Conservation (phyloP, 2,888 invertebrate genomes). For the Oscheius onirici region DNA sequence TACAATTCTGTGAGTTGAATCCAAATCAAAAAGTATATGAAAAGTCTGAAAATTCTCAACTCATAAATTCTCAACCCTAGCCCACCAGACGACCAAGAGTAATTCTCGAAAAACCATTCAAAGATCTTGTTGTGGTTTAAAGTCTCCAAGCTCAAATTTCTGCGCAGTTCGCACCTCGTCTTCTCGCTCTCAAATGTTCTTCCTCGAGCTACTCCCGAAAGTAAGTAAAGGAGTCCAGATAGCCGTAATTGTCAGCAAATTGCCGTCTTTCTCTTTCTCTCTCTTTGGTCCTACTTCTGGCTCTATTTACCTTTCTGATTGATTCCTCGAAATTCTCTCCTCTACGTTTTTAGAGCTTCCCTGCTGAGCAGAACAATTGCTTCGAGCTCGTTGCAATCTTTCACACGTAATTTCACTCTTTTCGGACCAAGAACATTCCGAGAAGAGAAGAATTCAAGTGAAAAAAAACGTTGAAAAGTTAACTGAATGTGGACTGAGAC, state of each 20-base stretch:
- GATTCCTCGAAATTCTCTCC: constrained; percentile 28
- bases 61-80: no score
- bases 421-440: not conserved
- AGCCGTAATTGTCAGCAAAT: constrained; percentile 31
- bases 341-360: not conserved
- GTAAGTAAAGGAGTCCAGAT: not conserved
- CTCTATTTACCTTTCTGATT: constrained; percentile 26
- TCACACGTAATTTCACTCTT: constrained; percentile 20
- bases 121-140: no score
- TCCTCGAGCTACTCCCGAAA: not conserved
- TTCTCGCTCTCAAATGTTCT: constrained; percentile 13
- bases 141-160: not conserved
- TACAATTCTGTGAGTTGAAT: no score
- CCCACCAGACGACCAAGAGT: not conserved
- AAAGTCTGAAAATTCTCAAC: no score
- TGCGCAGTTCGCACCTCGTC: constrained; percentile 8
- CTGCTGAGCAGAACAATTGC: not conserved
- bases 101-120: not conserved
- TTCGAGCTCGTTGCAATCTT: not conserved
- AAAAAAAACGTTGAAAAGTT: no score
- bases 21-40: no score
- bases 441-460: no score
- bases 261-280: constrained; percentile 24
- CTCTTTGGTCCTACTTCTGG: constrained; percentile 19
- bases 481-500: no score